Base-by-base conservation (phyloP, 2,888 invertebrate genomes). In the Itoplectis maculator region DNA sequence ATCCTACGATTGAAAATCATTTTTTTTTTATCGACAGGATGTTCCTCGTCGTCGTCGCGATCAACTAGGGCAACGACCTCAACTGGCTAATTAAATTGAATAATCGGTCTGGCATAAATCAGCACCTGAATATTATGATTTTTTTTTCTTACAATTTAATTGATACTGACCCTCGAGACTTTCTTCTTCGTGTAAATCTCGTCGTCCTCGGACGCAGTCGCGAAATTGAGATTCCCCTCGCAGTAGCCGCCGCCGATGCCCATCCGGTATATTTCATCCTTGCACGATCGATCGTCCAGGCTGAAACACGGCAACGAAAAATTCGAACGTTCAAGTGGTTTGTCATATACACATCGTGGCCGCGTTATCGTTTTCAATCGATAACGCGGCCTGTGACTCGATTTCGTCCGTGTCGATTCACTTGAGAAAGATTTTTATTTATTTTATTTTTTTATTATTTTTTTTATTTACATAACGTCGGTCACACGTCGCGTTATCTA, bases 121-220 rank as follows among this genome's bases (percentile, higher is more conserved):
- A 11, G 4, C 3, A 11, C 2, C 15, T 51, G 9, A 51, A 20
- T 51, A 63, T 42, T 63, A 45, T 65, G 13, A 18, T 45, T 23
- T 40, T 8, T 8, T 8, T 63, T 6, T 40, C 18, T 40, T 18
- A n/a, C n/a, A 15, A 66, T 49, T 45, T 54, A n/a, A n/a, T 11
- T 23, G 29, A 54, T 72, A 91, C 92, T 90, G 75, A 92, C 92
- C 88, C 92, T 90, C 3, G 92, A 92, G 8, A 93, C 92, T 88
- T 93, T 93, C 85, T 93, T 93, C 88, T 92, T 92, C 8, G 91
- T 90, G 72, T 93, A 93, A 63, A 92, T 90, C 83, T 93, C 92
- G 84, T 93, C 92, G 82, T 93, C 92, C 80, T 93, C 92, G 9
- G 92, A 92, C 15, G 92, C 92, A 29, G 92, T 93, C 20, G 92